Conservation (phyloP, 2,797 vertebrate genomes). For the Melanotaenia pygmaea region DNA sequence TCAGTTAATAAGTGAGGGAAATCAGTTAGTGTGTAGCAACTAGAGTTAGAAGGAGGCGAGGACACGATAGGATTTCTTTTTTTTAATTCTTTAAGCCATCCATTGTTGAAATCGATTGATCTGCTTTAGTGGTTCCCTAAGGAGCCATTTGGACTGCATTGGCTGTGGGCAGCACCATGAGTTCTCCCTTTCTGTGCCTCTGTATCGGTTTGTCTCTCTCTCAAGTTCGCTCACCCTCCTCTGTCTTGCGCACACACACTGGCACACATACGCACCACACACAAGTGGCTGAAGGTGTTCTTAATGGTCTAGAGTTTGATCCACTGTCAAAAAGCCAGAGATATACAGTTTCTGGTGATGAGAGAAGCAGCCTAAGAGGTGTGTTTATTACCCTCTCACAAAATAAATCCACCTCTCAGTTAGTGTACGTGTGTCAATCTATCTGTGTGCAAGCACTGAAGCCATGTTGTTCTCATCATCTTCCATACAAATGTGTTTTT, state of each 20-base stretch:
- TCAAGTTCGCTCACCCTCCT: neutral
- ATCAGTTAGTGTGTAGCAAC: constrained; percentile 46
- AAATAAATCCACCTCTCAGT: constrained; percentile 46
- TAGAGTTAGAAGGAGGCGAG: constrained; percentile 47
- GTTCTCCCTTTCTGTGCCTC: constrained; percentile 28
- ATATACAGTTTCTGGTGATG: constrained; percentile 60
- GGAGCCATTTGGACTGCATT: constrained; percentile 76
- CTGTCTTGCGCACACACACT: constrained; percentile 15
- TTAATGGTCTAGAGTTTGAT: constrained; percentile 68
- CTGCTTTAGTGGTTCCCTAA: constrained; percentile 74
- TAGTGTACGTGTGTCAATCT: neutral
- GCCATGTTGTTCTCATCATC: constrained; percentile 31
- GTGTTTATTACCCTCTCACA: constrained; percentile 46
- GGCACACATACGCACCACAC: constrained; percentile 11
- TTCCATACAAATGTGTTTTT: constrained; percentile 9
- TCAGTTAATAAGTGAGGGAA: constrained; percentile 54
- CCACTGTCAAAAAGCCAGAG: constrained; percentile 61
- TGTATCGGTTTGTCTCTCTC: constrained; percentile 20
- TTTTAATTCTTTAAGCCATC: constrained; percentile 63
- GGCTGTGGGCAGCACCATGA: constrained; percentile 65
- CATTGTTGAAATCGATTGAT: constrained; percentile 79
- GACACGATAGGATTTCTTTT: constrained; percentile 34
- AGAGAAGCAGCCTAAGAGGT: constrained; percentile 36
- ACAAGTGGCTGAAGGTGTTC: constrained; percentile 57
- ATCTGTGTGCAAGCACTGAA: neutral